These are phyloP conservation scores for Smittia aterrima DNA, from an alignment of 2,888 invertebrate species.

Conservation along the genomic window DNA sequence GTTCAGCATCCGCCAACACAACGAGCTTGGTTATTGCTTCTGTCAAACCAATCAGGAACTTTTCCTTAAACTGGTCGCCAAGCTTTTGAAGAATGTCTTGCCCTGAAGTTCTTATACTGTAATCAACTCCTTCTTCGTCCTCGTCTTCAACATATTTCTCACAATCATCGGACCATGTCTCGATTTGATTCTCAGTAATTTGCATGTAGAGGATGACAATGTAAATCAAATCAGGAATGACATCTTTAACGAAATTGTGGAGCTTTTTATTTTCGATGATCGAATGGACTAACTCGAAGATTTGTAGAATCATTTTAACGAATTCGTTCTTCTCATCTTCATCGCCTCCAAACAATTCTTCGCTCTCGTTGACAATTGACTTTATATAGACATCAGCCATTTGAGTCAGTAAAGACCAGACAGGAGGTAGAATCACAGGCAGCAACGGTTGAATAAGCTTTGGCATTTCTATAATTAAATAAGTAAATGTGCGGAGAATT, in stretches of 20 bases:
- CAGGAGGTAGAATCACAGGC: constrained; percentile 61
- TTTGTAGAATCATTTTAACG: constrained; percentile 63
- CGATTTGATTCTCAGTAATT: constrained; percentile 66
- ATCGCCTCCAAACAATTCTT: constrained; percentile 58
- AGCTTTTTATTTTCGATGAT: constrained; percentile 61
- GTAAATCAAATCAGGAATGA: constrained; percentile 63
- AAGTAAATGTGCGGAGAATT: constrained; percentile 63
- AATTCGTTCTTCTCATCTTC: constrained; percentile 66
- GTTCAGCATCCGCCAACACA: constrained; percentile 58
- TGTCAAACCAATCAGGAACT: constrained; percentile 58
- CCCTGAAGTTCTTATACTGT: constrained; percentile 65
- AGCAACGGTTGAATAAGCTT: constrained; percentile 62
- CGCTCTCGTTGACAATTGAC: constrained; percentile 60
- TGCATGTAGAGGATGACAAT: constrained; percentile 68
- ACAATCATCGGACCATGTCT: constrained; percentile 62
- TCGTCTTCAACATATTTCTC: constrained; percentile 70
- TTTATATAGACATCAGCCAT: constrained; percentile 65
- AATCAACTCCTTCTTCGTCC: constrained; percentile 61
- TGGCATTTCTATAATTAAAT: constrained; percentile 62
- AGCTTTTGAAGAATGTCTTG: constrained; percentile 60
- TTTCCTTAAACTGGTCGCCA: constrained; percentile 58
- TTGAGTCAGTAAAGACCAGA: constrained; percentile 68
- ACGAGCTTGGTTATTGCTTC: constrained; percentile 62
- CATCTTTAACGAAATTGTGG: constrained; percentile 59
- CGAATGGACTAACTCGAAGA: constrained; percentile 66